Percentiles rank a stretch among this genome's conserved stretches.
These are phyloP conservation scores for Biston stratarius DNA, from an alignment of 2,888 invertebrate genomes.

Conservation along the genomic window DNA sequence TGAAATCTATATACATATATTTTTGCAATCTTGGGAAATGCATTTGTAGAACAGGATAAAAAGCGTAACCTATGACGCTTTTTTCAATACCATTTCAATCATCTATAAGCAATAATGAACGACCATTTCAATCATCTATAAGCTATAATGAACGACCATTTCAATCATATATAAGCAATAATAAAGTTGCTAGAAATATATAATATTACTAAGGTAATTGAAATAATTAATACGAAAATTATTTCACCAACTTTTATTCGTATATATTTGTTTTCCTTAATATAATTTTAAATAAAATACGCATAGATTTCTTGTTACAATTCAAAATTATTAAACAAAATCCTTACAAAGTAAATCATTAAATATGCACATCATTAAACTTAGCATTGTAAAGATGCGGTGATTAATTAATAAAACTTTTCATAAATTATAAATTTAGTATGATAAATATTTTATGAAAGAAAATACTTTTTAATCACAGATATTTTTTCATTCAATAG, in stretches of 20 bases:
- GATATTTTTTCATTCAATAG: too few relatives aligned
- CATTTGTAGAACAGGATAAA: too few relatives aligned
- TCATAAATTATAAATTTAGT: slow-evolving; percentile 49
- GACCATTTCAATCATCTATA: too few relatives aligned
- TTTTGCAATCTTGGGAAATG: too few relatives aligned
- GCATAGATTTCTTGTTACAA: slow-evolving; percentile 28
- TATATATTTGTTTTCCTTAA: background rate
- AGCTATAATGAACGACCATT: too few relatives aligned
- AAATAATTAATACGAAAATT: background rate
- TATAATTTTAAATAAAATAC: background rate
- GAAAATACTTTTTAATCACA: background rate
- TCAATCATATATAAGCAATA: too few relatives aligned
- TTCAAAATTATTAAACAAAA: slow-evolving; percentile 22
- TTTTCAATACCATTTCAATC: too few relatives aligned
- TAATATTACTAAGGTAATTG: too few relatives aligned
- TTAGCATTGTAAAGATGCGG: slow-evolving; percentile 71
- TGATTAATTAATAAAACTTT: slow-evolving; percentile 49
- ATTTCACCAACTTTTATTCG: background rate
- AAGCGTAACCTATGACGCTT: too few relatives aligned
- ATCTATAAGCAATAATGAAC: too few relatives aligned
- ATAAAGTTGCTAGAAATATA: too few relatives aligned
- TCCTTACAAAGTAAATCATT: slow-evolving; percentile 31
- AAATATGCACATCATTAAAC: slow-evolving; percentile 51
- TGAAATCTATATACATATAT: background rate
- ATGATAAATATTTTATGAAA: background rate